These are phyloP conservation scores for Gulo gulo DNA, from an alignment of 2,113 vertebrate genomes.

Conservation along the genomic window DNA sequence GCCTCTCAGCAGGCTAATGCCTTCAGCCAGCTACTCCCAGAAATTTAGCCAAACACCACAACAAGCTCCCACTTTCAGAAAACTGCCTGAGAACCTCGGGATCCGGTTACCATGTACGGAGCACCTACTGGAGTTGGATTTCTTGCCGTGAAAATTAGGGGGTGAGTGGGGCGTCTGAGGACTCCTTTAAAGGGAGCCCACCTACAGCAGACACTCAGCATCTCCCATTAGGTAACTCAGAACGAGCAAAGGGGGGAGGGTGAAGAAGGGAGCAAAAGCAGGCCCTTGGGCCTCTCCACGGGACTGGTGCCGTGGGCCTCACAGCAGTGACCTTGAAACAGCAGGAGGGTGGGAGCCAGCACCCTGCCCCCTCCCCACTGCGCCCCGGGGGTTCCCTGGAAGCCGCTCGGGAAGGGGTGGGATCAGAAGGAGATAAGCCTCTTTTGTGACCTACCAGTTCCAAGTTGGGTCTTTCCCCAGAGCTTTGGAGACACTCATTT, in stretches of 20 bases:
- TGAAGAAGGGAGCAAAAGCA: not conserved
- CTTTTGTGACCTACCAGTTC: not conserved
- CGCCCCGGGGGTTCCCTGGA: not conserved
- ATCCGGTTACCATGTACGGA: not conserved
- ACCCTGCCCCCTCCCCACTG: fast-evolving
- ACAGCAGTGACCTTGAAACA: not conserved
- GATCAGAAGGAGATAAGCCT: not conserved
- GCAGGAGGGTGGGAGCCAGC: not conserved
- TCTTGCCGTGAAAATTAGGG: not conserved
- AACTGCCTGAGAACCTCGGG: not conserved
- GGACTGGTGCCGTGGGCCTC: not conserved
- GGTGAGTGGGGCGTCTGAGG: not conserved
- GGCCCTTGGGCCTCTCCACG: not conserved
- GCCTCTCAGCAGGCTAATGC: slow-evolving; percentile 62
- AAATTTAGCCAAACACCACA: slow-evolving; percentile 65
- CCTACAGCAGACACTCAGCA: not conserved
- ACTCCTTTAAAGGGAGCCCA: not conserved
- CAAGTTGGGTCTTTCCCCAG: not conserved
- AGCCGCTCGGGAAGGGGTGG: not conserved
- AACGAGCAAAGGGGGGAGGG: not conserved
- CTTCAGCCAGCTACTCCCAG: slow-evolving; percentile 73
- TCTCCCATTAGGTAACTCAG: not conserved
- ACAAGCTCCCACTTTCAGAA: slow-evolving; percentile 42
- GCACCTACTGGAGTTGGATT: not conserved
- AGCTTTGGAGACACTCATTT: not conserved